Percentiles rank a stretch among this genome's conserved stretches.
Evolutionary conservation across 2,888 invertebrate species (phyloP).

Genomic region (Nephrotoma guestfalica): DNA sequence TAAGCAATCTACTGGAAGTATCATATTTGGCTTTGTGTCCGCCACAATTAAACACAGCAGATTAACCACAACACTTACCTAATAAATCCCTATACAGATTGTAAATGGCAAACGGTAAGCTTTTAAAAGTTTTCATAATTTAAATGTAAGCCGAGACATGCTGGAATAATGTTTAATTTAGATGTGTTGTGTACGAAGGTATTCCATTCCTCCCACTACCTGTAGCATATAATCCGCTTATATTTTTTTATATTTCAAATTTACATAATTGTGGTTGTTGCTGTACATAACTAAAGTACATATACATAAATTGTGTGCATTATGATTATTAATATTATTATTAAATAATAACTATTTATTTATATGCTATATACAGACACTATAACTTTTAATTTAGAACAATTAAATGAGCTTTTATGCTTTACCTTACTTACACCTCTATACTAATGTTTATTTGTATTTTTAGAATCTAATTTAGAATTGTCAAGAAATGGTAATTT

Average conservation of each 20-base stretch:
- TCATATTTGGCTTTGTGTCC: too few species aligned
- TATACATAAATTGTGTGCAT: neutral
- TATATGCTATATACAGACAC: neutral
- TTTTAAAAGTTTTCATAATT: too few species aligned
- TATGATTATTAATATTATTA: neutral
- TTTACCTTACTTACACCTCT: neutral
- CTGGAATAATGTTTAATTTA: too few species aligned
- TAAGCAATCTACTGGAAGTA: too few species aligned
- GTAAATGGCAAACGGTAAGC: too few species aligned
- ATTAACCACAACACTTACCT: too few species aligned
- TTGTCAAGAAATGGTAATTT: neutral
- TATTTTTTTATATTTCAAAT: neutral
- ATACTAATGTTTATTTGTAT: neutral
- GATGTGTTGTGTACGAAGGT: too few species aligned
- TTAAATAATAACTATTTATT: neutral
- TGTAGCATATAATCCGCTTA: neutral
- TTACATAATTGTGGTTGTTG: too few species aligned
- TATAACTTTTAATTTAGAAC: neutral
- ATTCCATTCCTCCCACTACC: neutral
- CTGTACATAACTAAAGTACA: neutral
- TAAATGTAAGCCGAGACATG: too few species aligned
- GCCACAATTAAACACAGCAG: too few species aligned
- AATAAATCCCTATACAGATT: too few species aligned
- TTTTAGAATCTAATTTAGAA: neutral
- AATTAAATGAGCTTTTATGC: neutral